These are phyloP conservation scores for Ericerus pela DNA, from an alignment of 1,140 invertebrate genomes.

Conservation along the genomic window DNA sequence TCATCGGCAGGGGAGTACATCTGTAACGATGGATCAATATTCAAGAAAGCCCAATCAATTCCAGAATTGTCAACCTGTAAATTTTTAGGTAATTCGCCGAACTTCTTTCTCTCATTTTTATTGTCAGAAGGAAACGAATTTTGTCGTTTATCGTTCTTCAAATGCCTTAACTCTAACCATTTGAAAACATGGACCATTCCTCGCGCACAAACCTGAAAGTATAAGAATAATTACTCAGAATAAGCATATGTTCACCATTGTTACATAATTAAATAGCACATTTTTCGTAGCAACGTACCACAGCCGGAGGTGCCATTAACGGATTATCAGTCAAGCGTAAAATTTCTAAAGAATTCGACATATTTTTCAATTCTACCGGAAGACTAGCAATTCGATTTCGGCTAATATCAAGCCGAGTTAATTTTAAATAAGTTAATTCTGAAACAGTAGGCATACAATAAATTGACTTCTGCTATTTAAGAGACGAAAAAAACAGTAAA, in stretches of 20 bases:
- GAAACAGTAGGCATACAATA: conserved; percentile 28
- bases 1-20: neutral
- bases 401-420: conserved; percentile 72
- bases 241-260: neutral
- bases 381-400: conserved; percentile 73
- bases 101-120: conserved; percentile 6
- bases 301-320: conserved; percentile 73
- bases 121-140: neutral
- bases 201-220: conserved; percentile 67
- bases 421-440: conserved; percentile 73
- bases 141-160: conserved; percentile 22
- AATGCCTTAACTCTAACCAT: conserved; percentile 62
- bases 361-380: conserved; percentile 68
- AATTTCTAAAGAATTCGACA: conserved; percentile 56
- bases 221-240: neutral
- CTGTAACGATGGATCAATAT: neutral
- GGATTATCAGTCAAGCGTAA: conserved; percentile 75
- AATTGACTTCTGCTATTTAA: neutral
- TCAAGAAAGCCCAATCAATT: neutral
- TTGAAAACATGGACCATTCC: conserved; percentile 89
- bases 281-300: conserved; percentile 46
- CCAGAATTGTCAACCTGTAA: neutral
- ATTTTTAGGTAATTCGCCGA: neutral
- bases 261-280: neutral
- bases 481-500: neutral